Percentiles rank a stretch among this genome's conserved stretches.
Conservation (phyloP, 2,888 invertebrate genomes). For the Euproctis similis region DNA sequence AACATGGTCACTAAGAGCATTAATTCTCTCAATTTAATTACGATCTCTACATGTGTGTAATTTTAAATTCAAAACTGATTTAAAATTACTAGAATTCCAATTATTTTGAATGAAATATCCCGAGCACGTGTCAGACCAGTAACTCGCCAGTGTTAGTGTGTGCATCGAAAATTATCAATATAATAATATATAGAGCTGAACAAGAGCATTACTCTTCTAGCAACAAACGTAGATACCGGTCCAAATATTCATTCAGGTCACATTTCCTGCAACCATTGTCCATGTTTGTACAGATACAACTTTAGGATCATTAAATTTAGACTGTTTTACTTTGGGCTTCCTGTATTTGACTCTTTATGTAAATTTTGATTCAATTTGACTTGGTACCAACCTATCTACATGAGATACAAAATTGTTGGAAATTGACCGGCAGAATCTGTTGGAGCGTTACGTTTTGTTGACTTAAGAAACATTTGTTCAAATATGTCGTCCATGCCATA, state of each 20-base stretch:
- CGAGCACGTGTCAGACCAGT: constrained; percentile 37
- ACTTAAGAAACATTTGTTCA: no score
- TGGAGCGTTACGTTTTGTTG: no score
- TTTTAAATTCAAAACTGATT: constrained; percentile 26
- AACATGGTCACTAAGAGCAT: constrained; percentile 12
- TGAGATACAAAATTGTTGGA: no score
- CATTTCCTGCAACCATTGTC: constrained; percentile 59
- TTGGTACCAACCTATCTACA: no score
- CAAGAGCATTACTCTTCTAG: constrained; percentile 48
- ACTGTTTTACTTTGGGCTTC: constrained; percentile 58
- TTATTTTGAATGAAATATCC: constrained; percentile 38
- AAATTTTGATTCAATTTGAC: constrained; percentile 62
- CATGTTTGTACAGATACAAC: constrained; percentile 66
- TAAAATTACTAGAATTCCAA: constrained; percentile 25
- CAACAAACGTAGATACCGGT: constrained; percentile 48
- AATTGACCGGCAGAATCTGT: no score
- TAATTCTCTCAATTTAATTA: constrained; percentile 20
- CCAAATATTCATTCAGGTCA: constrained; percentile 73
- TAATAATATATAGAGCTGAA: constrained; percentile 43
- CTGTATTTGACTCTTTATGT: constrained; percentile 64
- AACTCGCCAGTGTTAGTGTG: constrained; percentile 48
- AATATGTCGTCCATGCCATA: no score
- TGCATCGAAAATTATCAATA: constrained; percentile 49
- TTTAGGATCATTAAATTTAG: constrained; percentile 64
- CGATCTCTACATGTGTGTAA: constrained; percentile 18